Conservation (phyloP, 1,140 invertebrate genomes). For the Lucilia cuprina region DNA sequence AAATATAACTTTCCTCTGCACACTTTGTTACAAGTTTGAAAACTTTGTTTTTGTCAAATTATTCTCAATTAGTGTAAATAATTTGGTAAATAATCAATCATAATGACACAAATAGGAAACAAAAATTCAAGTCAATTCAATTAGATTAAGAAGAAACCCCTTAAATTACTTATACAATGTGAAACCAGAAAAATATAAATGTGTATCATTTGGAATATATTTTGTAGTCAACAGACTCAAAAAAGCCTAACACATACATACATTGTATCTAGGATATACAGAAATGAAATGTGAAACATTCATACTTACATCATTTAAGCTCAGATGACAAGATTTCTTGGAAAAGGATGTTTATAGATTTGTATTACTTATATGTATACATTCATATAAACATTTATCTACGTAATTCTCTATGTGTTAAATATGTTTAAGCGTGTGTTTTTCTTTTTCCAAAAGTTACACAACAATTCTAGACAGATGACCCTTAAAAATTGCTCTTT, state of each 20-base stretch:
- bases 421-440: neutral
- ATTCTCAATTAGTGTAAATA: neutral
- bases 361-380: neutral
- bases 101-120: neutral
- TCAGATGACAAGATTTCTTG: too few relatives aligned
- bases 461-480: neutral
- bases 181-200: neutral
- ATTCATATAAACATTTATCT: neutral
- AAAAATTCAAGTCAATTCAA: neutral
- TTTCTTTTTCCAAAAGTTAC: neutral
- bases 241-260: neutral
- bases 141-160: neutral
- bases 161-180: neutral
- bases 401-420: too few relatives aligned
- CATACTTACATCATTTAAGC: too few relatives aligned
- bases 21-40: too few relatives aligned
- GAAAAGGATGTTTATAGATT: too few relatives aligned
- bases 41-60: neutral
- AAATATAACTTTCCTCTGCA: too few relatives aligned
- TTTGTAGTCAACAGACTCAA: neutral
- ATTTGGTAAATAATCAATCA: conserved; percentile 1
- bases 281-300: too few relatives aligned
- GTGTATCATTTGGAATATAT: neutral
- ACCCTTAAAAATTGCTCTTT: neutral
- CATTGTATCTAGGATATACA: neutral